These are phyloP conservation scores for Lapara coniferarum DNA, from an alignment of 2,888 invertebrate genomes.

Conservation along the genomic window DNA sequence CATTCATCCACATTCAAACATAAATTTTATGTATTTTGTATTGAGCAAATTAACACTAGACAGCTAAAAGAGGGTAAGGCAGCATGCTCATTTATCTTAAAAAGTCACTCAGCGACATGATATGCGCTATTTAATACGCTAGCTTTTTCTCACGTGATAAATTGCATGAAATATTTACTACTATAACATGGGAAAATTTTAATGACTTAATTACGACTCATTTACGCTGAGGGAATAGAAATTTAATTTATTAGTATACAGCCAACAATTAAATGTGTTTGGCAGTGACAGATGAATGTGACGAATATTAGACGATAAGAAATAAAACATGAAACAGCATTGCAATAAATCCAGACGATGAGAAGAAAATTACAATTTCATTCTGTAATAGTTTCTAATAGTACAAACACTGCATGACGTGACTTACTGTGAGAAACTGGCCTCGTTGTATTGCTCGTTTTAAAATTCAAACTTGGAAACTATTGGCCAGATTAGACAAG, in stretches of 20 bases:
- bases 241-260: not conserved
- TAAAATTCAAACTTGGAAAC: too few relatives aligned
- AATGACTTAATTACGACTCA: not conserved
- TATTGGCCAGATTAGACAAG: too few relatives aligned
- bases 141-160: not conserved
- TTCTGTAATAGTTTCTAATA: constrained; percentile 2
- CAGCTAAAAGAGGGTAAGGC: too few relatives aligned
- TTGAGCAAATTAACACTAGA: too few relatives aligned
- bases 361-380: not conserved
- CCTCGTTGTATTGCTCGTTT: not conserved
- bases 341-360: not conserved
- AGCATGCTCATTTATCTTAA: not conserved
- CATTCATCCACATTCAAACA: too few relatives aligned
- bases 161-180: not conserved
- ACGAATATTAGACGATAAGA: not conserved
- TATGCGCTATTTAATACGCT: not conserved
- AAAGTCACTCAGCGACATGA: not conserved
- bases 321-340: not conserved
- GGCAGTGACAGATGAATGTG: not conserved
- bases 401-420: not conserved
- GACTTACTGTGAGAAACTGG: too few relatives aligned
- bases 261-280: not conserved
- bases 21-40: too few relatives aligned
- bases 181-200: constrained; percentile 15
- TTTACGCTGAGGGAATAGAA: constrained; percentile 9